Evolutionary conservation across 2,888 invertebrate genomes (phyloP).

Genomic region (Melinaea marsaeus): DNA sequence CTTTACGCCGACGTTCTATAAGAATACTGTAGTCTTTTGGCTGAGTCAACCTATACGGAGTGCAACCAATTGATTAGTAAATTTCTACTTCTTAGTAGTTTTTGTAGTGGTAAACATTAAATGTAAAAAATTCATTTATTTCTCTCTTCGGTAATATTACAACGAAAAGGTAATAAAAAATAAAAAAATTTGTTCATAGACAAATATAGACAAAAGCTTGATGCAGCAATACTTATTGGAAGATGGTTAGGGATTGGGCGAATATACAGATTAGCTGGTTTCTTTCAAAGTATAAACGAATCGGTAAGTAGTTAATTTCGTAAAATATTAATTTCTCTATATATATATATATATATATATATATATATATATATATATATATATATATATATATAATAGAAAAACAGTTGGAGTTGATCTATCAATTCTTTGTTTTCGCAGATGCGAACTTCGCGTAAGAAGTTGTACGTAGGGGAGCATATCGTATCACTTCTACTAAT

Average conservation of each 20-base stretch:
- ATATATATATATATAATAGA: background rate
- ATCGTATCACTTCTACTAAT: slow-evolving; percentile 40
- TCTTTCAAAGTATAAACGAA: slow-evolving; percentile 50
- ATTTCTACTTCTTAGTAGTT: too few relatives aligned
- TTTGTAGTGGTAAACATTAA: too few relatives aligned
- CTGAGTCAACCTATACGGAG: too few relatives aligned
- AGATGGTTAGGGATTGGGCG: slow-evolving; percentile 57
- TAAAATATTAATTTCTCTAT: background rate
- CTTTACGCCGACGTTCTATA: too few relatives aligned
- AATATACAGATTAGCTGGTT: slow-evolving; percentile 55
- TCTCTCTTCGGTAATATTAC: background rate
- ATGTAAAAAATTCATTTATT: too few relatives aligned
- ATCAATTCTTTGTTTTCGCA: slow-evolving; percentile 30
- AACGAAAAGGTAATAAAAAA: background rate
- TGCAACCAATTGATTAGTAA: too few relatives aligned
- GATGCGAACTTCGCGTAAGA: slow-evolving; percentile 55
- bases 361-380: too few relatives aligned
- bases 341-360: background rate
- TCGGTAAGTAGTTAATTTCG: slow-evolving; percentile 43
- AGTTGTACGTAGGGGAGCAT: slow-evolving; percentile 54
- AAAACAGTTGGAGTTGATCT: background rate
- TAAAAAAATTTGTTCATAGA: slow-evolving; percentile 37
- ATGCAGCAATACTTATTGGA: slow-evolving; percentile 37
- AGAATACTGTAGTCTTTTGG: too few relatives aligned
- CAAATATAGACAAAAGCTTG: slow-evolving; percentile 31